A percentile compares a stretch with the other conserved stretches of the same genome.
These are phyloP conservation scores for Nematopogon swammerdamellus DNA, from an alignment of 2,888 invertebrate species.

Conservation along the genomic window DNA sequence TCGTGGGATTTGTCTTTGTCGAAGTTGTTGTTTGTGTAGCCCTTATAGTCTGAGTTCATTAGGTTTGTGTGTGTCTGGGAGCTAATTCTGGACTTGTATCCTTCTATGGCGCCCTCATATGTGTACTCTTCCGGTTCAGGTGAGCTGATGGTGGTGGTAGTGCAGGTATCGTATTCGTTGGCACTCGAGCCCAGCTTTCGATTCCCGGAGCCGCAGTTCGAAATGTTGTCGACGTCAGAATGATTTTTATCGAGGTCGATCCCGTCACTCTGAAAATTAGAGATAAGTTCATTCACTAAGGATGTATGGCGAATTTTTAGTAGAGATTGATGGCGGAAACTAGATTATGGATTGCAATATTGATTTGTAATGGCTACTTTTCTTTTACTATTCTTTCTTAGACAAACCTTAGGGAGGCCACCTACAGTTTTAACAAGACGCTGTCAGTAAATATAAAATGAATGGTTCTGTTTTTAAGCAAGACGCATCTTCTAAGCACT, in stretches of 20 bases:
- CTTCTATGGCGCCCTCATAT: constrained; percentile 84
- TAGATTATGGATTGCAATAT: too few relatives aligned
- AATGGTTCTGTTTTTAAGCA: too few relatives aligned
- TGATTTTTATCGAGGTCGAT: constrained; percentile 54
- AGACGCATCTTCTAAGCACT: too few relatives aligned
- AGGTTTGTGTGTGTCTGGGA: constrained; percentile 50
- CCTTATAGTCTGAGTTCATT: constrained; percentile 27
- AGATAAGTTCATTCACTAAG: too few relatives aligned
- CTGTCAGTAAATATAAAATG: too few relatives aligned
- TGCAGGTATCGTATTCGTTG: constrained; percentile 66
- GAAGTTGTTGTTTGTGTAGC: constrained; percentile 37
- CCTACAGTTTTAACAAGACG: too few relatives aligned
- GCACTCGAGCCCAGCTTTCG: constrained; percentile 50
- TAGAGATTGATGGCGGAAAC: too few relatives aligned
- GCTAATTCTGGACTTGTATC: constrained; percentile 76
- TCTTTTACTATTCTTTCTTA: too few relatives aligned
- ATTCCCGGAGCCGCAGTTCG: constrained; percentile 36
- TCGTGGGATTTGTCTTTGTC: constrained; percentile 44
- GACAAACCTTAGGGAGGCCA: too few relatives aligned
- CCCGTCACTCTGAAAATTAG: constrained; percentile 51
- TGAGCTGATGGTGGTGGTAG: constrained; percentile 64
- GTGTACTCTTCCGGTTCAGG: constrained; percentile 78
- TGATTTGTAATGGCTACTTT: too few relatives aligned
- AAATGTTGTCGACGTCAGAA: constrained; percentile 50
- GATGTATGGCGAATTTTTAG: too few relatives aligned